Evolutionary conservation across 2,113 vertebrate genomes (phyloP).

Genomic region (Ctenodactylus gundi): DNA sequence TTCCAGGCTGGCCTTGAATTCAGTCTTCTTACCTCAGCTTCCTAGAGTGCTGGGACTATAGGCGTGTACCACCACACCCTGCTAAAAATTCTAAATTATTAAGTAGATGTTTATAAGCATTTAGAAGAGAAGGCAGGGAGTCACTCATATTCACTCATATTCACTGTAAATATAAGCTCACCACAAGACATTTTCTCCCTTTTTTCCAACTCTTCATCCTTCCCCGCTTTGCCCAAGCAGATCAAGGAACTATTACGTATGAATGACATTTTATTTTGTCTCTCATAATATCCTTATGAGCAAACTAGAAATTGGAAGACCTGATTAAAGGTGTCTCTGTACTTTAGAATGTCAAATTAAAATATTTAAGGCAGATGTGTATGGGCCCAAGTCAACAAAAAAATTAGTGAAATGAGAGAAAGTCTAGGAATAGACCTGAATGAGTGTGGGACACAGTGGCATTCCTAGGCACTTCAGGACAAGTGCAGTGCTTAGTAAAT

Average conservation of each 20-base stretch:
- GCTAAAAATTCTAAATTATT: background rate
- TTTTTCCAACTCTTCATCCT: background rate
- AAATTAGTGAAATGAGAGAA: background rate
- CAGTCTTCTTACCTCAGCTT: background rate
- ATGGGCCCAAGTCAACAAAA: background rate
- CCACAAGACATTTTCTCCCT: background rate
- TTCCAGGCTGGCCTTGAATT: background rate
- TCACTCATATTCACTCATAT: too few species aligned
- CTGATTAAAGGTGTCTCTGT: background rate
- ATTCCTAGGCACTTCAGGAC: background rate
- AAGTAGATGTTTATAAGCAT: background rate
- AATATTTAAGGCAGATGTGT: background rate
- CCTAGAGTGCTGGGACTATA: background rate
- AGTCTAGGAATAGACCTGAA: background rate
- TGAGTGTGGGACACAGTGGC: background rate
- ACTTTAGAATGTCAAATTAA: background rate
- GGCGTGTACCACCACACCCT: background rate
- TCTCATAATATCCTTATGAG: background rate
- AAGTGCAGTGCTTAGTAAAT: background rate
- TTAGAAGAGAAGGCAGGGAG: background rate
- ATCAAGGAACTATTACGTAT: background rate
- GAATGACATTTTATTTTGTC: background rate
- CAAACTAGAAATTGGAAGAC: background rate
- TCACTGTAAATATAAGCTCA: too few species aligned
- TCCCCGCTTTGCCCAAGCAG: background rate